These are phyloP conservation scores for Brachionus asplanchnoidis DNA, from an alignment of 1,140 invertebrate genomes.

Conservation along the genomic window DNA sequence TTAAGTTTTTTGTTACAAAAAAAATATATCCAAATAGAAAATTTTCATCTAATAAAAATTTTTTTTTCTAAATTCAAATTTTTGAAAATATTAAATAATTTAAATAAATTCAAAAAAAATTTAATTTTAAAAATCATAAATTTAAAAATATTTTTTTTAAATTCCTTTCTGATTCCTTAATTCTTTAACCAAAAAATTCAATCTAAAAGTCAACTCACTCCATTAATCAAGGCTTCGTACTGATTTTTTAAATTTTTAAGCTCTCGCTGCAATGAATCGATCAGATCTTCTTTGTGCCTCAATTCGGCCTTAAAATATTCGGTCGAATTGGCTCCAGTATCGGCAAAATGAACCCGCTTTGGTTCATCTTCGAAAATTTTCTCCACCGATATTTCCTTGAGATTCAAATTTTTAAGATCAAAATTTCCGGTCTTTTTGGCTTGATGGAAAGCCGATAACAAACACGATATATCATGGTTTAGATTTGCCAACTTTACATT, in stretches of 20 bases:
- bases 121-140: not conserved
- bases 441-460: not conserved
- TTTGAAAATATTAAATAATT: too few relatives aligned
- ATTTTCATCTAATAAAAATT: too few relatives aligned
- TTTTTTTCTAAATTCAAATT: too few relatives aligned
- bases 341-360: conserved; percentile 8
- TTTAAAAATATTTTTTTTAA: too few relatives aligned
- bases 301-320: conserved; percentile 47
- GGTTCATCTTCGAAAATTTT: not conserved
- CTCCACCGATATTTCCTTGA: conserved; percentile 7
- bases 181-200: not conserved
- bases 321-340: not conserved
- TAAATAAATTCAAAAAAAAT: not conserved
- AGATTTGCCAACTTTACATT: conserved; percentile 30
- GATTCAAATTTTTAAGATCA: conserved; percentile 24
- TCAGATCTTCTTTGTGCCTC: conserved; percentile 47
- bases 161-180: too few relatives aligned
- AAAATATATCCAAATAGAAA: too few relatives aligned
- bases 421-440: conserved; percentile 15
- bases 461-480: conserved; percentile 30
- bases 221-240: conserved; percentile 29
- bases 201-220: conserved; percentile 8
- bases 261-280: conserved; percentile 47
- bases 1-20: too few relatives aligned
- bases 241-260: conserved; percentile 43